Evolutionary conservation across 2,113 vertebrate species (phyloP), one percentile per base, ranked within the genome.

Genomic region (Carassius carassius): DNA sequence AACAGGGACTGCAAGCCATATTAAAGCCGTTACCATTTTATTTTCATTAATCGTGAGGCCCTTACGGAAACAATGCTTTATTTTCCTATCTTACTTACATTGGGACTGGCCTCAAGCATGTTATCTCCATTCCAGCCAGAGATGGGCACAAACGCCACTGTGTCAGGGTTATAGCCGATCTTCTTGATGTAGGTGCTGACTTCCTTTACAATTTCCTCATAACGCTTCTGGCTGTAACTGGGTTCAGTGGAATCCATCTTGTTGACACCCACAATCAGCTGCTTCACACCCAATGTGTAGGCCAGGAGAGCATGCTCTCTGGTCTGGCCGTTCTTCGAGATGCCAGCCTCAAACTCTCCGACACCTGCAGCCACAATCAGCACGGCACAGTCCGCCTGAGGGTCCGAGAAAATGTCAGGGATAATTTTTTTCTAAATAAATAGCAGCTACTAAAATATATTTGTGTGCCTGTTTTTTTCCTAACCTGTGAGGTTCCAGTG

Each of bases 151-250:
- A 99, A 99, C 85, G 97, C 96, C 75, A 99, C 97, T 0, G 96
- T 98, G 89, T 99, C 97, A 2, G 98, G 98, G 85, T 99, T 99
- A 95, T 99, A 99, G 88, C 98, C 98, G 47, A 99, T 99, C 92
- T 99, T 99, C 95, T 99, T 99, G 91, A 99, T 99, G 85, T 99
- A 99, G 86, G 97, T 98, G 94, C 97, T 97, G 91, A 99, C 98
- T 96, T 99, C 98, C 89, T 99, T 99, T 78, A 98, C 97, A 1
- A 99, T 99, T 91, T 99, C 98, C 85, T 99, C 97, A 0, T 98
- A 99, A 86, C 98, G 97, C 92, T 99, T 99, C 93, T 99, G 97
- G 93, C 97, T 99, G 92, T 99, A 99, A 82, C 96, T 96, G n/a
- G 98, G 98, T 90, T 99, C 98, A 0, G 98, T 99, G 90, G 98